Evolutionary conservation across 2,888 invertebrate species (phyloP), one percentile per base, ranked within the genome.

Genomic region (Incurvaria masculella): DNA sequence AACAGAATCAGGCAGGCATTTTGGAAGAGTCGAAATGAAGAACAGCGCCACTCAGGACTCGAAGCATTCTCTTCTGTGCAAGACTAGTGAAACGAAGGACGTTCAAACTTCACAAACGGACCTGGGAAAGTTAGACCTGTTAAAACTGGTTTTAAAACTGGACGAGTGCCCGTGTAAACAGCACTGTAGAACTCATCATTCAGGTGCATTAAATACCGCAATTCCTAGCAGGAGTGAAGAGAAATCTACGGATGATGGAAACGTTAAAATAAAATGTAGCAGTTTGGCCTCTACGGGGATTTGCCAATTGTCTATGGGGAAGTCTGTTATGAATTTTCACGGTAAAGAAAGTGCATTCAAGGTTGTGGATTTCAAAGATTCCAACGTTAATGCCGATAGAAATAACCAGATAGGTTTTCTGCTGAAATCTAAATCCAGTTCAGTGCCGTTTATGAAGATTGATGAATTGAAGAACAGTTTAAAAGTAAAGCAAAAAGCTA

Each of bases 401-500:
- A 33, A 8, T n/a, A 3, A 14, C 14, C 14, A 4, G 33, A 33
- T 14, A 33, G n/a, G n/a, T n/a, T n/a, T 33, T 3, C 8, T 33
- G 8, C 14, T 59, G 1, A 70, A 69, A 52, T 65, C 64, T 10
- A 76, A 76, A 48, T 74, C 75, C 0, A 73, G 68, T 2, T 76
- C 76, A 0, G 68, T 74, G 49, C 75, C 76, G 1, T 74, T 69
- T 61, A 75, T 74, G 73, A 74, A 73, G 50, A 51, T 72, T n/a
- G 75, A 76, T 27, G 72, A 74, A 52, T 49, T 72, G 1, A 74
- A 69, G 49, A 59, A 70, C 21, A 64, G 64, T 2, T 51, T 71
- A 2, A 74, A 66, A 59, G 68, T 65, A 14, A 72, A 68, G 50
- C 59, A 59, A 0, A 67, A 60, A 56, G 66, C 72, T 0, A 74